phyloP scores from a whole-genome alignment of 2,888 invertebrate genomes.

The Perdita meconis region DNA sequence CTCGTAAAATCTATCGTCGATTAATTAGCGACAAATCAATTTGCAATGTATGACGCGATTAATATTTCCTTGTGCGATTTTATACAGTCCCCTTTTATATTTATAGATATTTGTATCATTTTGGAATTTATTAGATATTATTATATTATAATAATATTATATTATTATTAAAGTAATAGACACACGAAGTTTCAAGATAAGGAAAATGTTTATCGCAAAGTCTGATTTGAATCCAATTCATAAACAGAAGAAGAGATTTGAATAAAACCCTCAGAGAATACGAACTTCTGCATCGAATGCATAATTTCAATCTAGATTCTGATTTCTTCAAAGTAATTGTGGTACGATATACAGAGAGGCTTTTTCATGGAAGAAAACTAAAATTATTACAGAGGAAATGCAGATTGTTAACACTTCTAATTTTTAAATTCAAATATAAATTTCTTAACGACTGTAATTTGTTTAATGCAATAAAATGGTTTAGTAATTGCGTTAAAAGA shows the following conservation, averaged over 20 bases:
- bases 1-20: background rate
- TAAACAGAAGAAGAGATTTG: background rate
- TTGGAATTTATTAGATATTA: too few relatives aligned
- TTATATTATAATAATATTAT: too few relatives aligned
- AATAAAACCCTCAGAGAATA: background rate
- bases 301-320: background rate
- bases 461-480: too few relatives aligned
- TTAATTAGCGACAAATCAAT: too few relatives aligned
- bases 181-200: background rate
- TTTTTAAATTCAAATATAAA: too few relatives aligned
- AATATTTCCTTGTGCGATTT: too few relatives aligned
- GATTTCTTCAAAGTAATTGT: background rate
- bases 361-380: background rate
- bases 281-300: background rate
- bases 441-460: too few relatives aligned
- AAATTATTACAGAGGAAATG: background rate
- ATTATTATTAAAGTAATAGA: too few relatives aligned
- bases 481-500: background rate
- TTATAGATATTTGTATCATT: too few relatives aligned
- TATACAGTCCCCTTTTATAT: too few relatives aligned
- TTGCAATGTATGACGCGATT: too few relatives aligned
- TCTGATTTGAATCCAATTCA: background rate
- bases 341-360: background rate
- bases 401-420: too few relatives aligned
- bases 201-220: background rate